Percentiles rank a stretch among this genome's conserved stretches.
These are phyloP conservation scores for Sciurus niger DNA, from an alignment of 2,113 vertebrate species.

Conservation along the genomic window DNA sequence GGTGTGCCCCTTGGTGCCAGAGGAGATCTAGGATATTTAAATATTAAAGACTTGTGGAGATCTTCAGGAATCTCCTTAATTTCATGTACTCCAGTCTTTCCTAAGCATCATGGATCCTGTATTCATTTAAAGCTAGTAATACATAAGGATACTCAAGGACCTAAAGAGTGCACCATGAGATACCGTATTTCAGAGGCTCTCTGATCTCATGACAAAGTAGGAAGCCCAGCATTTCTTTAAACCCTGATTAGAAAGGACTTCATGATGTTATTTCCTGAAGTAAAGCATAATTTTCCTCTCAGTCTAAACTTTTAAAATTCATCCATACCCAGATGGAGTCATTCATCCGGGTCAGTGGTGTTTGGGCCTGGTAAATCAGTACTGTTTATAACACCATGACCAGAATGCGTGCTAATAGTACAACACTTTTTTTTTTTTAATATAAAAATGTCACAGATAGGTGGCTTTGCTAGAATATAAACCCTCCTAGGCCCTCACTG, in stretches of 20 bases:
- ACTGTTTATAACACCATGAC: neutral
- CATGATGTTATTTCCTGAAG: neutral
- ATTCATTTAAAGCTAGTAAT: neutral
- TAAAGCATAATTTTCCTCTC: neutral
- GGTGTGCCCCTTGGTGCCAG: too few species aligned
- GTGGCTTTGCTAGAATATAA: neutral
- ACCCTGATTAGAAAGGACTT: neutral
- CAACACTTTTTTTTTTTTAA: neutral
- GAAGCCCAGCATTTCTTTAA: constrained; percentile 28
- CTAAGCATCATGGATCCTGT: neutral
- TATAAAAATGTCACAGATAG: neutral
- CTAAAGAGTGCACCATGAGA: neutral
- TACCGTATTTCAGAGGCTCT: neutral
- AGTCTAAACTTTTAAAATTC: constrained; percentile 19
- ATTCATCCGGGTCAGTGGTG: neutral
- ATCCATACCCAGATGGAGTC: neutral
- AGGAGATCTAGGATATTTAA: neutral
- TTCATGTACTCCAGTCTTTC: neutral
- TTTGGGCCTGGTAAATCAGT: neutral
- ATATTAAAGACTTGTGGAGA: neutral
- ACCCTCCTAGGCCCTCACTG: neutral
- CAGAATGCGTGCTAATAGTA: neutral
- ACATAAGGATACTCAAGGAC: neutral
- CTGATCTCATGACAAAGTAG: neutral
- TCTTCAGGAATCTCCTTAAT: neutral